A percentile compares a stretch with the other conserved stretches of the same genome.
phyloP scores from a whole-genome alignment of 1,140 invertebrate genomes.

The Geopemphigus sp. region DNA sequence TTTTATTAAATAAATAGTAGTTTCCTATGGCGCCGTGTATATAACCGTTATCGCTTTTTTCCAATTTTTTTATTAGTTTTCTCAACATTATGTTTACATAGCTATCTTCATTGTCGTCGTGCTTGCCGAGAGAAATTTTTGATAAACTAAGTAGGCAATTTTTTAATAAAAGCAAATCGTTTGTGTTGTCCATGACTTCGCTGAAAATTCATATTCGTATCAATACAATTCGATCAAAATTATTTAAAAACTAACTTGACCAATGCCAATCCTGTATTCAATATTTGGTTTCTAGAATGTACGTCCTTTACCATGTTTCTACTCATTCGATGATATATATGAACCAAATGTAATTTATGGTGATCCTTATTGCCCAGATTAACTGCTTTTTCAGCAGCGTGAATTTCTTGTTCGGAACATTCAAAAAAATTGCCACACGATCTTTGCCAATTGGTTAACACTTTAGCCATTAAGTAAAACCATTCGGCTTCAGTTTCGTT shows the following conservation, averaged over 20 bases:
- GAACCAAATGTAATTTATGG: conserved; percentile 27
- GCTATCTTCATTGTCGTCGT: not conserved
- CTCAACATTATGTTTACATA: not conserved
- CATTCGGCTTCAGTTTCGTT: conserved; percentile 20
- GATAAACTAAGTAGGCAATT: conserved; percentile 24
- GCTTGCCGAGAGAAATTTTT: not conserved
- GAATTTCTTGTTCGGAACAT: conserved; percentile 36
- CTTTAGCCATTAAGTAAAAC: conserved; percentile 33
- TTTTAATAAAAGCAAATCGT: conserved; percentile 38
- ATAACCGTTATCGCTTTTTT: conserved; percentile 28
- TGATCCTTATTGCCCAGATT: conserved; percentile 17
- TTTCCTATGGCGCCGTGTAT: conserved; percentile 39
- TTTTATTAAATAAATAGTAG: conserved; percentile 37
- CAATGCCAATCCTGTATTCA: not conserved
- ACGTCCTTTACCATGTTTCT: not conserved
- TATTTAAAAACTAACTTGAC: conserved; percentile 11
- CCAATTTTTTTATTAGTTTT: conserved; percentile 10
- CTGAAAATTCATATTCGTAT: not conserved
- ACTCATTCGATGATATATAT: conserved; percentile 25
- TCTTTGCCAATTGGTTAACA: conserved; percentile 20
- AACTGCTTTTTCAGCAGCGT: conserved; percentile 25
- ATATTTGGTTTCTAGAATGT: not conserved
- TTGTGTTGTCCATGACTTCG: conserved; percentile 15
- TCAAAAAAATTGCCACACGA: not conserved
- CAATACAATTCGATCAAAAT: not conserved